A percentile compares a stretch with the other conserved stretches of the same genome.
Evolutionary conservation across 2,797 vertebrate species (phyloP).

Genomic region (Heteromormyrus szaboi): DNA sequence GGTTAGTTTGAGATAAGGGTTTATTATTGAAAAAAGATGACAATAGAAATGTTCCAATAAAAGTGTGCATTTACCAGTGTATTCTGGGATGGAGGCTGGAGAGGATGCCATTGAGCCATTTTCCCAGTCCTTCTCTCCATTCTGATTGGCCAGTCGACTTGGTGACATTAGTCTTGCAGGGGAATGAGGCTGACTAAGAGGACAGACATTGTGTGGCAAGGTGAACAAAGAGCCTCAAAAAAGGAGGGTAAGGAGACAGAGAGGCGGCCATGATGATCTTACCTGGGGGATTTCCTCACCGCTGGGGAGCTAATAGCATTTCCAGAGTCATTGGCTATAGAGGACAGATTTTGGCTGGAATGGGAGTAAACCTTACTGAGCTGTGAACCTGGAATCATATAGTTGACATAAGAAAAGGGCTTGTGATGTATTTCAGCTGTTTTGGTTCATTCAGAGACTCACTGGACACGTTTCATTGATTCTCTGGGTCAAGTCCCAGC

Average conservation of each 20-base stretch:
- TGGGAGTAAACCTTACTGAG: conserved; percentile 76
- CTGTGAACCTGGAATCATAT: conserved; percentile 44
- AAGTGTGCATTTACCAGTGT: conserved; percentile 65
- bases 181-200: conserved; percentile 55
- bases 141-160: conserved; percentile 58
- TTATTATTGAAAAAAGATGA: background rate
- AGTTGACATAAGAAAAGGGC: background rate
- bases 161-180: conserved; percentile 67
- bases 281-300: conserved; percentile 55
- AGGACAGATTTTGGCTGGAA: conserved; percentile 73
- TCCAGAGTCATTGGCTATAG: conserved; percentile 56
- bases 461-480: background rate
- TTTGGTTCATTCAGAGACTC: background rate
- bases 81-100: conserved; percentile 72
- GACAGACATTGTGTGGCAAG: background rate
- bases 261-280: background rate
- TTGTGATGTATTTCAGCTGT: background rate
- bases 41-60: background rate
- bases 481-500: background rate
- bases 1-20: background rate
- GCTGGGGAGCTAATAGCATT: conserved; percentile 38
- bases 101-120: conserved; percentile 69
- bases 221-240: background rate
- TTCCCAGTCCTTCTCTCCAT: conserved; percentile 75
- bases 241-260: background rate